These are phyloP conservation scores for Anoura caudifer DNA, from an alignment of 2,113 vertebrate genomes.

Conservation along the genomic window DNA sequence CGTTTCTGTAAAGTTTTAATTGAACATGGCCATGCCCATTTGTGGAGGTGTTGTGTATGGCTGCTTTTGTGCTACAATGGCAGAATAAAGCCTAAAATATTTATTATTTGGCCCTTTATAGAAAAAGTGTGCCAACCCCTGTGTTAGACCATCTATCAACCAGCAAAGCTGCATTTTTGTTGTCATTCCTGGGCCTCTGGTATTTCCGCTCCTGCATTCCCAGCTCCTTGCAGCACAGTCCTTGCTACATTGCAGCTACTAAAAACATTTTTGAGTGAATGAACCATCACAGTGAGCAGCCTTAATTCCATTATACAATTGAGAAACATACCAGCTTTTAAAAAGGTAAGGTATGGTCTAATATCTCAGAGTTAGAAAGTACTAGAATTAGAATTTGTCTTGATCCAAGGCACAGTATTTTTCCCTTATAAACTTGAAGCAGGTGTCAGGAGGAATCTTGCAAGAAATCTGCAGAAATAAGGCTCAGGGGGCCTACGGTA, in stretches of 20 bases:
- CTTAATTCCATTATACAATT: not conserved
- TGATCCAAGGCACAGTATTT: not conserved
- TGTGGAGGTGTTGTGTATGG: not conserved
- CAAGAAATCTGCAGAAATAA: not conserved
- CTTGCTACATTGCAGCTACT: not conserved
- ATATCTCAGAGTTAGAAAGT: not conserved
- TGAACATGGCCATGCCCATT: not conserved
- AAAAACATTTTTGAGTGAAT: not conserved
- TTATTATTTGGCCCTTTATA: not conserved
- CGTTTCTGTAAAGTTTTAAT: not conserved
- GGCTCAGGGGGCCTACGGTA: no score
- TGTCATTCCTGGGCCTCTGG: not conserved
- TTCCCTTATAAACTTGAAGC: not conserved
- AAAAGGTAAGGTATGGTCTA: not conserved
- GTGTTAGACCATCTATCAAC: not conserved
- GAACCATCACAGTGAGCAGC: not conserved
- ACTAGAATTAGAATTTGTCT: not conserved
- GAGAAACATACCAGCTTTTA: conserved; percentile 20
- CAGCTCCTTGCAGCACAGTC: not conserved
- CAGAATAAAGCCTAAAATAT: not conserved
- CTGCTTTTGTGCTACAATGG: not conserved
- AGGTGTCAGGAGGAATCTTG: not conserved
- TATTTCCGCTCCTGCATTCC: not conserved
- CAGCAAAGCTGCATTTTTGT: not conserved
- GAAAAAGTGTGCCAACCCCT: not conserved